Evolutionary conservation across 1,140 invertebrate genomes (phyloP).

Genomic region (Atta texana): DNA sequence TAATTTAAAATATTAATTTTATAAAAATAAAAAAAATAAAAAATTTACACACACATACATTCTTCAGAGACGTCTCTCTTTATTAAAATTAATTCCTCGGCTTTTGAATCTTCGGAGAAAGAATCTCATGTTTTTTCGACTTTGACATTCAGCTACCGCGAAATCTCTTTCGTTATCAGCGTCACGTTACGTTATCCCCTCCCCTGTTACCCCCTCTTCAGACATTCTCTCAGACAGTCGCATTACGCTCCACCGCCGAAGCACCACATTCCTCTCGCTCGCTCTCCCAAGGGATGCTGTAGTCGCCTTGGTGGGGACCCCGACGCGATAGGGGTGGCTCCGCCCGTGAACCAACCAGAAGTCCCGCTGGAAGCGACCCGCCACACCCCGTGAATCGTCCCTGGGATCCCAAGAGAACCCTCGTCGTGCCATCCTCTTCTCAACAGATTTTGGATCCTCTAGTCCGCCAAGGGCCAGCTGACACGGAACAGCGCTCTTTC

Average conservation of each 20-base stretch:
- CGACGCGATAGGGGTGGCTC: constrained; percentile 85
- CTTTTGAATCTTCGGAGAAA: constrained; percentile 21
- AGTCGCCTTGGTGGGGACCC: constrained; percentile 70
- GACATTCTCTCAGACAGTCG: constrained; percentile 57
- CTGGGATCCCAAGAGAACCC: constrained; percentile 82
- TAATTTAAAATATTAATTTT: not conserved
- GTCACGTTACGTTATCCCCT: constrained; percentile 68
- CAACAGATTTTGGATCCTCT: constrained; percentile 81
- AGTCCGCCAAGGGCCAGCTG: constrained; percentile 86
- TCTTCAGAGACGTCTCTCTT: not conserved
- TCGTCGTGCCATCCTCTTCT: constrained; percentile 85
- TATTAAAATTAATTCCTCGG: constrained; percentile 39
- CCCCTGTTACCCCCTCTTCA: constrained; percentile 14
- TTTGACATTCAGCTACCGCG: constrained; percentile 57
- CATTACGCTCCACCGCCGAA: constrained; percentile 64
- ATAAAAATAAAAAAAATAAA: not conserved
- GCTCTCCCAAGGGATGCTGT: constrained; percentile 78
- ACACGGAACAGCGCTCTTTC: constrained; percentile 80
- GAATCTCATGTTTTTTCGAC: constrained; percentile 35
- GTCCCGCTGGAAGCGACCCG: constrained; percentile 80
- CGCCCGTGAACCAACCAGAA: constrained; percentile 85
- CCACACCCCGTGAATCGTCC: constrained; percentile 85
- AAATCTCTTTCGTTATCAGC: constrained; percentile 70
- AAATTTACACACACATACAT: too few relatives aligned
- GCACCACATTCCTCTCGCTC: constrained; percentile 54